Evolutionary conservation across 2,888 invertebrate genomes (phyloP), one percentile per base, ranked within the genome.

Genomic region (Saturnia pavonia): DNA sequence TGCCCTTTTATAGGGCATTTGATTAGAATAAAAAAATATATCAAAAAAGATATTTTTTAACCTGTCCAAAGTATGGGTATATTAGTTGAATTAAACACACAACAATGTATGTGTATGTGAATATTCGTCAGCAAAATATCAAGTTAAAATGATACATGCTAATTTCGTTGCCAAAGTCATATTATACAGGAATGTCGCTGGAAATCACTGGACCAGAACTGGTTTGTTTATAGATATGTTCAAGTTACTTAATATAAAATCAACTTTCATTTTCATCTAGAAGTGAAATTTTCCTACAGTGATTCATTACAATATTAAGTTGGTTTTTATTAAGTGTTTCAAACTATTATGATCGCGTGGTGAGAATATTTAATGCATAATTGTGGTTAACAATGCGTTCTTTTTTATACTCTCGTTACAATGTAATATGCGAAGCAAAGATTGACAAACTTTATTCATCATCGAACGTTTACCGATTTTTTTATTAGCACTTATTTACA

Each of bases 231-330:
- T 27, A 11, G 19, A 43, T 27, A 27, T n/a, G 60, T 57, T 42
- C 57, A 63, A 42, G 43, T 69, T 63, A 43, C 69, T 22, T 45
- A 60, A 22, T 43, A 57, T 19, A 12, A 16, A 69, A 69, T 70
- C 70, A 63, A 70, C 70, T 70, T 70, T 70, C 70, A 27, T 67
- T 69, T 70, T 42, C 70, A 66, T 54, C 34, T 51, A 3, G 9
- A 34, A 70, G 70, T 66, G 66, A 70, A 67, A 67, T 70, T 70
- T 60, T 69, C n/a, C 22, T 14, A 69, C 14, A 67, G 19, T 16
- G 40, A 27, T 60, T 60, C 57, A 60, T 60, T 60, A 14, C 14
- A 22, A 22, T 54, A 54, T 54, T 22, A 3, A 22, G 54, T 22
- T n/a, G 54, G n/a, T 60, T 60, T 60, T 57, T 60, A 22, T 27